Base-by-base conservation (phyloP, 2,797 vertebrate genomes). In the Adelosebastes latens region DNA sequence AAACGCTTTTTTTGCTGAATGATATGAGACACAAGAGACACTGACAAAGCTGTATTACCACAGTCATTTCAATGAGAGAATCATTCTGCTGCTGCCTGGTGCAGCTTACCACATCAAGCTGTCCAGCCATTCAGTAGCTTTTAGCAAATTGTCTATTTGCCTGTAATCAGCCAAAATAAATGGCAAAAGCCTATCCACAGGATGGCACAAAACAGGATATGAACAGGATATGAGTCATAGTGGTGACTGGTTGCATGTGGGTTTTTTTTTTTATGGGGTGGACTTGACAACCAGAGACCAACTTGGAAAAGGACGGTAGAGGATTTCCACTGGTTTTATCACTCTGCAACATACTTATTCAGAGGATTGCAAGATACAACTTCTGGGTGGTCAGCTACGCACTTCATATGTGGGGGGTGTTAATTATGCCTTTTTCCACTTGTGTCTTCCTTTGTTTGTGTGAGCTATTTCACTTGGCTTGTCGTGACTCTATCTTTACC, bases 221-320 rank as follows among this genome's bases (percentile, higher is more conserved):
- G 2, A 82, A 81, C 59, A 86, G 79, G 79, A 88, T 77, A 63
- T 86, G 70, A 92, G 78, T 88, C 79, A 85, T 52, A 66, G 53
- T 64, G 29, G 34, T 72, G 27, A 76, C 53, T 69, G 34, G n/a
- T 22, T 80, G 42, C 75, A 60, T 83, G 46, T 83, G 39, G 18
- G 7, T 3, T 7, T 5, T 52, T 52, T 34, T 46, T 78, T 88
- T 89, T 61, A 81, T 79, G 13, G 29, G 4, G 14, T 75, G 24
- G 59, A 68, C 55, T 62, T 84, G 64, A 72, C 72, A 82, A 82
- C 60, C n/a, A 76, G 8, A 73, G 61, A 56, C 12, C 59, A 80
- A 56, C 52, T 31, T 42, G 5, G 39, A 67, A 60, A 77, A 14
- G 56, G 36, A 66, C 3, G 2, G 1, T 25, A 27, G 12, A 69